A percentile compares a stretch with the other conserved stretches of the same genome.
Evolutionary conservation across 2,888 invertebrate species (phyloP).

Genomic region (Tetranychus truncatus): DNA sequence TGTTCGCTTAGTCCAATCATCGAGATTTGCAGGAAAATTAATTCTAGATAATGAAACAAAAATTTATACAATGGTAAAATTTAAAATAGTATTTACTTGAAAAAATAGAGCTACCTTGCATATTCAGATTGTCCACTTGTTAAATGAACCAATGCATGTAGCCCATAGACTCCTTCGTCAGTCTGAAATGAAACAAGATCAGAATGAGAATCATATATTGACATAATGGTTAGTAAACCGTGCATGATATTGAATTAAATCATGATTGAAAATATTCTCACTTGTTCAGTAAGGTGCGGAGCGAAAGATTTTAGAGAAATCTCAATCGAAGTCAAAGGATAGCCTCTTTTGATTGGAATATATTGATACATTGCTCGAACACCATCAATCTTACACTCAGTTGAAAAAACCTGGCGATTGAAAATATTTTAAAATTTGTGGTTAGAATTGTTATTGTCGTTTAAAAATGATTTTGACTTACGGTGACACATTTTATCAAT

Average conservation of each 20-base stretch:
- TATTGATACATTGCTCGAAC: slow-evolving; percentile 26
- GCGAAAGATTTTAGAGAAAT: slow-evolving; percentile 19
- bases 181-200: not conserved
- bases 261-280: not conserved
- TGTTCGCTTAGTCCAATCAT: slow-evolving; percentile 23
- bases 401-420: slow-evolving; percentile 23
- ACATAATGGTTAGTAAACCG: too few species aligned
- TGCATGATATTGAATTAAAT: not conserved
- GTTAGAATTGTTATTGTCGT: not conserved
- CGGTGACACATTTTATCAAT: slow-evolving; percentile 25
- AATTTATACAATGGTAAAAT: not conserved
- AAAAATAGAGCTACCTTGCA: slow-evolving; percentile 10
- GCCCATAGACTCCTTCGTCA: slow-evolving; percentile 15
- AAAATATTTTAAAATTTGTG: slow-evolving; percentile 5
- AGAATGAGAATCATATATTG: not conserved
- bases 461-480: slow-evolving; percentile 11
- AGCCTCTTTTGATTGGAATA: slow-evolving; percentile 21
- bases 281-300: slow-evolving; percentile 17
- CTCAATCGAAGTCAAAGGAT: slow-evolving; percentile 8
- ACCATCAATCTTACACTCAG: slow-evolving; percentile 24
- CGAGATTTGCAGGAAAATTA: slow-evolving; percentile 25
- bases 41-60: slow-evolving; percentile 18
- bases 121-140: slow-evolving; percentile 12
- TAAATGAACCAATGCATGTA: slow-evolving; percentile 15
- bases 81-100: not conserved